phyloP scores from a whole-genome alignment of 2,888 invertebrate species.

The Eurytoma adleriae region DNA sequence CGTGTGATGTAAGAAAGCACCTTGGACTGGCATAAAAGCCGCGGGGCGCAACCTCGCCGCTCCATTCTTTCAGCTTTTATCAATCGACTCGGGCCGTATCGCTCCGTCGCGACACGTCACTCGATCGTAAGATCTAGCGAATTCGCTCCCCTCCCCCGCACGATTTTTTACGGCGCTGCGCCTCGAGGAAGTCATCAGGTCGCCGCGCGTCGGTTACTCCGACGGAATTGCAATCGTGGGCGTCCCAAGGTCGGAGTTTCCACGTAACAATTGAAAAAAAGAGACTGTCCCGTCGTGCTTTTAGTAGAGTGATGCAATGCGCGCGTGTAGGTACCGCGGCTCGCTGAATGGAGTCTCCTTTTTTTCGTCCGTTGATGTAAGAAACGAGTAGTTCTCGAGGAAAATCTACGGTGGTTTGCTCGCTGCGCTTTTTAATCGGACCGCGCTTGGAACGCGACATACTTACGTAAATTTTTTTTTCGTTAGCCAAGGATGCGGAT shows the following conservation, averaged over 20 bases:
- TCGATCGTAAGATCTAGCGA: background rate
- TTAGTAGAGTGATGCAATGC: background rate
- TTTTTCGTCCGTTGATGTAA: no score
- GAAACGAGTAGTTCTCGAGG: no score
- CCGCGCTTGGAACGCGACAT: no score
- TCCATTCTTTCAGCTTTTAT: constrained; percentile 7
- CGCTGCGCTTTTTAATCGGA: no score
- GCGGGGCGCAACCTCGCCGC: background rate
- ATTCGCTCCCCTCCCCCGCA: background rate
- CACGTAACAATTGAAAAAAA: constrained; percentile 27
- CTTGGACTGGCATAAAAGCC: constrained; percentile 1
- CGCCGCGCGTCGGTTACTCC: background rate
- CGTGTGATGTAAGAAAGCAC: background rate
- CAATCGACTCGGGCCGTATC: background rate
- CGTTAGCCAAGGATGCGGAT: no score
- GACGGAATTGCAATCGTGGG: background rate
- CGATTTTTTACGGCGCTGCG: constrained; percentile 6
- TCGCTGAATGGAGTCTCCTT: no score
- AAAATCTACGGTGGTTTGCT: no score
- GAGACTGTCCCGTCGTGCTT: background rate
- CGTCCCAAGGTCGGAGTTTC: constrained; percentile 13
- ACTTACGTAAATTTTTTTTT: no score
- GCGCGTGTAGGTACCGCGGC: background rate
- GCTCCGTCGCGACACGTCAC: background rate
- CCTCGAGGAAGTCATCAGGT: background rate